These are phyloP conservation scores for Magallana angulata DNA, from an alignment of 1,140 invertebrate genomes.

Conservation along the genomic window DNA sequence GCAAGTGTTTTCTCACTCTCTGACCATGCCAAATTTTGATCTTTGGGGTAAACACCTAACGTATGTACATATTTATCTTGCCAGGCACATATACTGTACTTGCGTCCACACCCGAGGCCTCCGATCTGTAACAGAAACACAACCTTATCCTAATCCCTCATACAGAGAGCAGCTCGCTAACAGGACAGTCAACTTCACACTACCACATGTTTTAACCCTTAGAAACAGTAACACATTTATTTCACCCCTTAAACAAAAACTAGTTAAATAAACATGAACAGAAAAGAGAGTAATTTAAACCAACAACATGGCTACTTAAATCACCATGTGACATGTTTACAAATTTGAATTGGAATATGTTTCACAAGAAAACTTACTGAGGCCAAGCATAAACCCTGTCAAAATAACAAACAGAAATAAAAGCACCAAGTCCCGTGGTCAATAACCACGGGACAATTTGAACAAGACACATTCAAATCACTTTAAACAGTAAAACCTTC, in stretches of 20 bases:
- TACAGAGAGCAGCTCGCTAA: too few species aligned
- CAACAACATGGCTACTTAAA: constrained; percentile 39
- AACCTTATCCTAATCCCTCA: too few species aligned
- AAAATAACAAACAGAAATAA: constrained; percentile 11
- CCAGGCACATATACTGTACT: constrained; percentile 28
- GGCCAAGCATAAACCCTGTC: constrained; percentile 2
- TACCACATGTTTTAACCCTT: too few species aligned
- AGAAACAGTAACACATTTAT: too few species aligned
- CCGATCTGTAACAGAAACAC: neutral
- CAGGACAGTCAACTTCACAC: too few species aligned
- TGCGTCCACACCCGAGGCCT: neutral
- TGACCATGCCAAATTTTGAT: constrained; percentile 39
- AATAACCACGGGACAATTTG: neutral
- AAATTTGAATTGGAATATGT: neutral
- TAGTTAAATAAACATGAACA: neutral
- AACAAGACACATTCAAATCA: neutral
- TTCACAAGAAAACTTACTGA: neutral
- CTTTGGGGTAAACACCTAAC: neutral
- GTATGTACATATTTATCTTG: constrained; percentile 39
- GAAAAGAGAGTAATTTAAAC: neutral
- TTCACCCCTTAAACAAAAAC: neutral
- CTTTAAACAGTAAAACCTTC: too few species aligned
- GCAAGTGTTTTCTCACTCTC: constrained; percentile 47
- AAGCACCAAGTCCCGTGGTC: constrained; percentile 2
- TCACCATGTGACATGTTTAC: constrained; percentile 36